Percentiles rank a stretch among this genome's conserved stretches.
These are phyloP conservation scores for Ethmia dodecea DNA, from an alignment of 2,888 invertebrate species.

Conservation along the genomic window DNA sequence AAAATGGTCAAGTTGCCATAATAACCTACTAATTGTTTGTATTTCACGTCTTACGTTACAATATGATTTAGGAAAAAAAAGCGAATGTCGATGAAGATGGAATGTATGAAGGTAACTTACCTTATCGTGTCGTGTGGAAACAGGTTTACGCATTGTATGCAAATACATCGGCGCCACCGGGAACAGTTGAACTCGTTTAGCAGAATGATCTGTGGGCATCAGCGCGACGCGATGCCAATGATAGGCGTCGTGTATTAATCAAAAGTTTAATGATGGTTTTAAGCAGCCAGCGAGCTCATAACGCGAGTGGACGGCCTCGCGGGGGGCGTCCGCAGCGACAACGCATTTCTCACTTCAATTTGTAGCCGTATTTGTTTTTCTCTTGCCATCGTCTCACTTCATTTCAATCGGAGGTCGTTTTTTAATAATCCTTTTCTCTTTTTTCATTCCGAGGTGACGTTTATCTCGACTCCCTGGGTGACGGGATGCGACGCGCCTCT, in stretches of 20 bases:
- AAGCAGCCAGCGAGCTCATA: constrained; percentile 27
- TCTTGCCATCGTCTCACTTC: constrained; percentile 57
- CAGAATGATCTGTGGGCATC: constrained; percentile 44
- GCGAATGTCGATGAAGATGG: no score
- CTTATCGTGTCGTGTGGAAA: no score
- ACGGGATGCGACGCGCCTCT: constrained; percentile 44
- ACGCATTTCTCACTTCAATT: constrained; percentile 73
- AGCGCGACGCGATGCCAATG: constrained; percentile 50
- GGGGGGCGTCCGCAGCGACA: constrained; percentile 60
- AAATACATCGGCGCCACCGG: constrained; percentile 50
- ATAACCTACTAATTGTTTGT: no score
- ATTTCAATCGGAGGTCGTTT: constrained; percentile 60
- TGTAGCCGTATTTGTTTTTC: constrained; percentile 64
- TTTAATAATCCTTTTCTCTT: constrained; percentile 56
- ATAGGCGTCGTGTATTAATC: constrained; percentile 57
- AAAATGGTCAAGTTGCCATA: no score
- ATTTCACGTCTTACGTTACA: no score
- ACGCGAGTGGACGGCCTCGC: constrained; percentile 36
- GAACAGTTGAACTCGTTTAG: constrained; percentile 53
- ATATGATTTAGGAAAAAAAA: no score
- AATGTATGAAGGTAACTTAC: no score
- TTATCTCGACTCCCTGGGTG: constrained; percentile 69
- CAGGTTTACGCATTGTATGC: constrained; percentile 66
- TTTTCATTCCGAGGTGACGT: constrained; percentile 73
- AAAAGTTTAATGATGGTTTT: constrained; percentile 49